phyloP scores from a whole-genome alignment of 2,797 vertebrate species.

The Amazona finschi region DNA sequence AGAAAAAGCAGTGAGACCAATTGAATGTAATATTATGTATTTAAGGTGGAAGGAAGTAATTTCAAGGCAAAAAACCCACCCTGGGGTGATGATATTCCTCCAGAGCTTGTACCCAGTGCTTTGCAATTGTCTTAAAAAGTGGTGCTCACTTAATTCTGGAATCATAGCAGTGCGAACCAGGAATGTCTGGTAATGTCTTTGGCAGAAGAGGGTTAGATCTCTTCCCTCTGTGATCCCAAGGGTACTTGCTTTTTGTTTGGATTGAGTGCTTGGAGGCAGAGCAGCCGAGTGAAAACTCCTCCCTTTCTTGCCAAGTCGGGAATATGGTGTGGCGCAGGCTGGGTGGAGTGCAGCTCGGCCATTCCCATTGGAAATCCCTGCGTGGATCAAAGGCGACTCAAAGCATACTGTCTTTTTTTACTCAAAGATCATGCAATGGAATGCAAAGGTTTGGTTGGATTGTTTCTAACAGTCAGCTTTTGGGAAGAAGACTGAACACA shows the following conservation, averaged over 20 bases:
- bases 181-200: neutral
- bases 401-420: neutral
- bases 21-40: neutral
- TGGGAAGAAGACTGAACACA: neutral
- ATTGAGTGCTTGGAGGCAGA: neutral
- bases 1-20: neutral
- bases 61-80: neutral
- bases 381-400: neutral
- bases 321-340: accelerated
- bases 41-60: conserved; percentile 7
- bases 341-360: neutral
- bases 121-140: neutral
- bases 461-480: neutral
- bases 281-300: neutral
- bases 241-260: neutral
- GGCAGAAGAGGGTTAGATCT: neutral
- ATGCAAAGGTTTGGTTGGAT: neutral
- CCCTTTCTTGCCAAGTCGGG: neutral
- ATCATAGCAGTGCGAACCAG: neutral
- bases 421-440: neutral
- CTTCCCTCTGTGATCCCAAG: neutral
- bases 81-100: neutral
- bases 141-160: neutral
- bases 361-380: neutral
- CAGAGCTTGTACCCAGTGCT: neutral